Evolutionary conservation across 2,888 invertebrate species (phyloP).

Genomic region (Epistrophella euchroma): DNA sequence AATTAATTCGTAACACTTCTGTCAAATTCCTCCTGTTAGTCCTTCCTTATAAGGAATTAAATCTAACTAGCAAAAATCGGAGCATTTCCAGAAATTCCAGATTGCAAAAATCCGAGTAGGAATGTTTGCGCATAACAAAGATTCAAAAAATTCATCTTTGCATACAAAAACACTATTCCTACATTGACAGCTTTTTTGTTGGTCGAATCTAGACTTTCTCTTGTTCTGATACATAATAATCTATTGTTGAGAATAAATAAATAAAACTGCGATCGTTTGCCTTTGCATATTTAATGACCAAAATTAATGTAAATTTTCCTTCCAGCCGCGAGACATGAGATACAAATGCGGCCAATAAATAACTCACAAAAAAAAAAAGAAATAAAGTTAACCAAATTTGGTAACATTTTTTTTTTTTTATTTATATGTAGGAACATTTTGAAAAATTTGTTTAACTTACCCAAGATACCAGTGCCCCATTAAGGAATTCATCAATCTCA

Average conservation of each 20-base stretch:
- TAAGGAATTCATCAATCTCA: conserved; percentile 93
- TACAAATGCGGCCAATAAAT: neutral
- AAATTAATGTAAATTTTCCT: conserved; percentile 12
- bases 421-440: neutral
- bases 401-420: neutral
- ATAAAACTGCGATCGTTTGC: conserved; percentile 1
- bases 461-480: conserved; percentile 94
- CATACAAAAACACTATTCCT: neutral
- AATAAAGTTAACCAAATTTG: neutral
- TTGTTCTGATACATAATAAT: conserved; percentile 3
- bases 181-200: neutral
- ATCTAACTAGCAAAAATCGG: neutral
- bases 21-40: no score
- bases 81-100: neutral
- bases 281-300: neutral
- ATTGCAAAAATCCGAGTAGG: neutral
- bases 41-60: neutral
- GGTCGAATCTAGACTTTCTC: conserved; percentile 11
- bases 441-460: conserved; percentile 85
- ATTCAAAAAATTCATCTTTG: neutral
- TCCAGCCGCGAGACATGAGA: neutral
- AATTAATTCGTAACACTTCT: no score
- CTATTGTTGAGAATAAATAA: neutral
- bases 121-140: neutral
- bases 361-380: neutral